phyloP scores from a whole-genome alignment of 2,797 vertebrate species.

The Clarias pachynema region DNA sequence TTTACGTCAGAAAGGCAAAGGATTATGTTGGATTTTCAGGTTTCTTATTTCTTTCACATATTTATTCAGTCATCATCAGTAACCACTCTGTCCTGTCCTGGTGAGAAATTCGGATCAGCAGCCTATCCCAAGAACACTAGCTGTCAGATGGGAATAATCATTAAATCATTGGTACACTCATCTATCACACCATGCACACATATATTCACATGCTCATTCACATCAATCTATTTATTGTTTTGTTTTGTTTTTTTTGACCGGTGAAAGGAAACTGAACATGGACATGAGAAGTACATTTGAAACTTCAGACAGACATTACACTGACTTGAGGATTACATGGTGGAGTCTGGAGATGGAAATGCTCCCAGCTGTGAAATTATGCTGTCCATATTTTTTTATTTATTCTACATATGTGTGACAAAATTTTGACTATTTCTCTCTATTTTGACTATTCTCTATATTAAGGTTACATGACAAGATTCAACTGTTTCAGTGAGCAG shows the following conservation, averaged over 20 bases:
- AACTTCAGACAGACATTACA: constrained; percentile 2
- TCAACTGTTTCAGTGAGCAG: not conserved
- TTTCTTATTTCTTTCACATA: not conserved
- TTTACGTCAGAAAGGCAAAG: not conserved
- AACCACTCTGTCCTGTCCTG: not conserved
- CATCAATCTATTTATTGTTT: not conserved
- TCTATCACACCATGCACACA: not conserved
- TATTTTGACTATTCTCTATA: not conserved
- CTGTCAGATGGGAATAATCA: not conserved
- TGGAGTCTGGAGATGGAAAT: not conserved
- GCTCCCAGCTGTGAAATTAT: not conserved
- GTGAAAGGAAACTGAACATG: not conserved
- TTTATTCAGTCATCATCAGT: not conserved
- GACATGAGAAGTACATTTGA: not conserved
- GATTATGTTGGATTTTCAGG: not conserved
- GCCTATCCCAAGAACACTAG: not conserved
- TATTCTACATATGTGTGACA: not conserved
- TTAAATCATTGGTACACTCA: too few relatives aligned
- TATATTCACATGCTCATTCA: not conserved
- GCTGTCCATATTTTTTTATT: not conserved
- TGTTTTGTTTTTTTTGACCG: not conserved
- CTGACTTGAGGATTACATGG: not conserved
- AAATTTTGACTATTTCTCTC: not conserved
- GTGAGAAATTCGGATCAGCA: not conserved
- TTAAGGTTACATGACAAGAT: not conserved